These are phyloP conservation scores for Lottia scabra DNA, from an alignment of 2,888 invertebrate species.

Conservation along the genomic window DNA sequence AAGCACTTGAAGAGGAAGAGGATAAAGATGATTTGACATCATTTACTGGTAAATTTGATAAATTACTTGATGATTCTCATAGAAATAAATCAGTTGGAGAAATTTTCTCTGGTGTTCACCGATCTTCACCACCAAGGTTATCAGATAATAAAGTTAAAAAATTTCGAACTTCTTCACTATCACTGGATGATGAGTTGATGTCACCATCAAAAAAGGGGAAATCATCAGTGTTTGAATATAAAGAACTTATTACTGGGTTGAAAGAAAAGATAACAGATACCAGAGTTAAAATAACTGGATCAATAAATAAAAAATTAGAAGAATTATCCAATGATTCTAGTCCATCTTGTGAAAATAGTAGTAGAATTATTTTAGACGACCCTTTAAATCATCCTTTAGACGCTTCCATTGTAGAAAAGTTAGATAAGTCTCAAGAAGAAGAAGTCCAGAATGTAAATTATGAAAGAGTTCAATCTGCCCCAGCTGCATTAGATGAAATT, in stretches of 20 bases:
- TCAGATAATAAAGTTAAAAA: slow-evolving; percentile 17
- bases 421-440: slow-evolving; percentile 20
- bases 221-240: slow-evolving; percentile 31
- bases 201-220: slow-evolving; percentile 29
- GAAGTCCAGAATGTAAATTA: slow-evolving; percentile 13
- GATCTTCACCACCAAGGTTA: slow-evolving; percentile 5
- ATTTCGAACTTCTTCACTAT: slow-evolving; percentile 22
- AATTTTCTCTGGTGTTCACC: slow-evolving; percentile 7
- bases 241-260: slow-evolving; percentile 36
- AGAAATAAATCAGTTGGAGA: slow-evolving; percentile 15
- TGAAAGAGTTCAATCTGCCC: not conserved
- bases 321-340: slow-evolving; percentile 47
- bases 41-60: slow-evolving; percentile 52
- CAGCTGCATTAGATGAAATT: not conserved
- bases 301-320: slow-evolving; percentile 50
- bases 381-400: slow-evolving; percentile 4
- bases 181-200: slow-evolving; percentile 31
- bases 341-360: slow-evolving; percentile 18
- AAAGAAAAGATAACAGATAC: slow-evolving; percentile 43
- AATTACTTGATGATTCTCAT: slow-evolving; percentile 30
- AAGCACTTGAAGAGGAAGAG: slow-evolving; percentile 54
- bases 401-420: slow-evolving; percentile 11
- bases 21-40: slow-evolving; percentile 53
- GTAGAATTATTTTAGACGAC: not conserved
- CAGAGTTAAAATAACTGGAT: slow-evolving; percentile 40